A percentile compares a stretch with the other conserved stretches of the same genome.
Conservation (phyloP, 2,888 invertebrate genomes). For the Lasioglossum zephyrum region DNA sequence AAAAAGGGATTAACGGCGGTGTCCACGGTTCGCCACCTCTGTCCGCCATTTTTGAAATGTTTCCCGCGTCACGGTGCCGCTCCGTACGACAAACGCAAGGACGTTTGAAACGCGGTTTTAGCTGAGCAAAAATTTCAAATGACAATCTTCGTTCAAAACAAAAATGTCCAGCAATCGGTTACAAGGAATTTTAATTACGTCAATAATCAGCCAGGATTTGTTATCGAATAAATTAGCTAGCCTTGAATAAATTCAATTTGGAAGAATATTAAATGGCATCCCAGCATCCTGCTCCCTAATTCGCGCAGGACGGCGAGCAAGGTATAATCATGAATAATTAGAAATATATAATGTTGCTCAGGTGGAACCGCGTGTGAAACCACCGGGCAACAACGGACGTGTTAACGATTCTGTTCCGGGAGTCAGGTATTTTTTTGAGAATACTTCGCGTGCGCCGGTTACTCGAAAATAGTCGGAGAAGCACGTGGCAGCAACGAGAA, state of each 20-base stretch:
- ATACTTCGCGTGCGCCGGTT: background rate
- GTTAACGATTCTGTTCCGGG: background rate
- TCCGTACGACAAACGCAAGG: background rate
- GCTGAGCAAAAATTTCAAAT: background rate
- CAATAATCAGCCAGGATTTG: no score
- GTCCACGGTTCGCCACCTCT: slow-evolving; percentile 4
- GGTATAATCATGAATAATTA: background rate
- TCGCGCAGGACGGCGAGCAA: background rate
- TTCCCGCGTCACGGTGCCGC: slow-evolving; percentile 8
- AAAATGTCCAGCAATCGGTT: no score
- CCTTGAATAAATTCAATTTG: no score
- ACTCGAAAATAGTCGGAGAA: slow-evolving; percentile 6
- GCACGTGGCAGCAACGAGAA: slow-evolving; percentile 6
- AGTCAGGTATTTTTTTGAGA: background rate
- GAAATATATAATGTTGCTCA: background rate
- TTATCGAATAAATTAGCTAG: no score
- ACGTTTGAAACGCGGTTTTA: background rate
- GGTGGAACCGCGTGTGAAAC: background rate
- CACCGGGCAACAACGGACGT: no score
- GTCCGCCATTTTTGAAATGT: slow-evolving; percentile 10
- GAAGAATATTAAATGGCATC: no score
- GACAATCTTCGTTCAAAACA: background rate
- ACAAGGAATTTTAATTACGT: no score
- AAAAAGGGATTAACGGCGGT: background rate
- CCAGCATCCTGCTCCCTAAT: no score